Conservation (phyloP, 1,140 invertebrate species). For the Cydia amplana region DNA sequence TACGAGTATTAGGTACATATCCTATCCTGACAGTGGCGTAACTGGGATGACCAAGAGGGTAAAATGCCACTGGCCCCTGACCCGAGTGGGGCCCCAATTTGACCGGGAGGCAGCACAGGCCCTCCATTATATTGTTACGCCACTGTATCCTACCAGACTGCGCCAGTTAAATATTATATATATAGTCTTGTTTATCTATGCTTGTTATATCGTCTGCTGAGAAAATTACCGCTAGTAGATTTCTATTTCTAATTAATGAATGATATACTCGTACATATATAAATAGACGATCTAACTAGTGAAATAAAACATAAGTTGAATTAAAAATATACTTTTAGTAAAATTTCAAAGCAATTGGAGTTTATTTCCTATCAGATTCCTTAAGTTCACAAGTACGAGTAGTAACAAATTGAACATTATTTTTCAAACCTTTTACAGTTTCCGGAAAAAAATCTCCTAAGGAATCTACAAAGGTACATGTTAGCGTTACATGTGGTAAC, state of each 20-base stretch:
- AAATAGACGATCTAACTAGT: background rate
- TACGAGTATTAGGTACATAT: background rate
- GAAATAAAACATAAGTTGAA: background rate
- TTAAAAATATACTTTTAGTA: background rate
- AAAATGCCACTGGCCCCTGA: no score
- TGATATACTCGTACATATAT: background rate
- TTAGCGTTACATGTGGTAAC: no score
- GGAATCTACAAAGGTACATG: no score
- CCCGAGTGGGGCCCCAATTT: no score
- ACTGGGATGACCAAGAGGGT: no score
- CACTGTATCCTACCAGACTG: slow-evolving; percentile 5
- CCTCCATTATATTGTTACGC: no score
- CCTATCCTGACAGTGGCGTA: background rate
- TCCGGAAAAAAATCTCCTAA: no score
- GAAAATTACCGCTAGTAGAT: background rate
- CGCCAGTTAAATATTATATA: slow-evolving; percentile 17
- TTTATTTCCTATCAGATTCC: slow-evolving; percentile 12
- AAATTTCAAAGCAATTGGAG: background rate
- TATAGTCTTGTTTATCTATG: background rate
- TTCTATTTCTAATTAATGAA: background rate
- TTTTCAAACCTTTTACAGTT: no score
- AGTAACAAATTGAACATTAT: no score
- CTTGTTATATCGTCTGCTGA: slow-evolving; percentile 16
- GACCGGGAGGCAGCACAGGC: no score
- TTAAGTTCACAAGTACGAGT: background rate